phyloP scores from a whole-genome alignment of 2,797 vertebrate genomes.

The Sebastes baramenuke region DNA sequence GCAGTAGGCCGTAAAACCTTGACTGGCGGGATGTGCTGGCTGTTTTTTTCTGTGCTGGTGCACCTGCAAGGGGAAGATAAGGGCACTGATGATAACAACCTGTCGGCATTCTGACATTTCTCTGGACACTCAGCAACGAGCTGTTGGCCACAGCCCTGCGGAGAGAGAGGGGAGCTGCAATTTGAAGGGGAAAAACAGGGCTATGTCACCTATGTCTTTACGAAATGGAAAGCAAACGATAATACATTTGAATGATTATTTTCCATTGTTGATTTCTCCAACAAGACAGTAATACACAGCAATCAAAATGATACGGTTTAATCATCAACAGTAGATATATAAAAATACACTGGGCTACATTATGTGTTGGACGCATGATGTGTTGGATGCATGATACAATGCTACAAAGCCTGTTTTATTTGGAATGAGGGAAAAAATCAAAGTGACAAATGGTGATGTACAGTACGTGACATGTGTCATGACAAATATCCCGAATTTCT shows the following conservation, averaged over 20 bases:
- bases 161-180: constrained; percentile 44
- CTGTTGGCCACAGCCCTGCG: constrained; percentile 61
- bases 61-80: constrained; percentile 83
- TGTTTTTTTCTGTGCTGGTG: constrained; percentile 63
- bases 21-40: constrained; percentile 61
- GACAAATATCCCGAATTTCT: constrained; percentile 2
- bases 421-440: constrained; percentile 1
- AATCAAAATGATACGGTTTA: neutral
- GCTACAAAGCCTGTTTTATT: neutral
- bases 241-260: constrained; percentile 15
- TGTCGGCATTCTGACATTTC: constrained; percentile 80
- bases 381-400: neutral
- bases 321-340: neutral
- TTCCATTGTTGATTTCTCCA: constrained; percentile 7
- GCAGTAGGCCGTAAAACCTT: constrained; percentile 65
- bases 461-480: neutral
- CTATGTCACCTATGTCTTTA: constrained; percentile 38
- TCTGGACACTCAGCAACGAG: constrained; percentile 74
- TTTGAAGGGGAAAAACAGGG: constrained; percentile 39
- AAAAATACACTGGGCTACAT: neutral
- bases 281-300: neutral
- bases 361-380: neutral
- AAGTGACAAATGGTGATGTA: neutral
- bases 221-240: constrained; percentile 34
- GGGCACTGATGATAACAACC: constrained; percentile 79